These are phyloP conservation scores for Ondatra zibethicus DNA, from an alignment of 2,113 vertebrate genomes.

Conservation along the genomic window DNA sequence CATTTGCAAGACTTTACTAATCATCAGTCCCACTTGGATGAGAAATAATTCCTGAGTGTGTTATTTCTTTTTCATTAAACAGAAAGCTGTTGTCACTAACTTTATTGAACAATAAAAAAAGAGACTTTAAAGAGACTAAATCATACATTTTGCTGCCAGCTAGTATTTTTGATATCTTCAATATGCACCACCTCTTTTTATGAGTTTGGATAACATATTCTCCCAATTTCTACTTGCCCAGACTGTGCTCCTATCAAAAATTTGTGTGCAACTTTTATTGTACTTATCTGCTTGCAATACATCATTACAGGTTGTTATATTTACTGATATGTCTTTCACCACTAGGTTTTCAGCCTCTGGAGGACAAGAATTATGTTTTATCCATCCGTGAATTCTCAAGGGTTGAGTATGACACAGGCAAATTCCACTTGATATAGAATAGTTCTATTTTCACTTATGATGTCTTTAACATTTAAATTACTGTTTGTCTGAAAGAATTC, in stretches of 20 bases:
- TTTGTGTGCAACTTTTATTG: not conserved
- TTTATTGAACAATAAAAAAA: slow-evolving; percentile 62
- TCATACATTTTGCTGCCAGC: slow-evolving; percentile 2
- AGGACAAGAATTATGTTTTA: slow-evolving; percentile 19
- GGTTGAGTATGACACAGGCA: not conserved
- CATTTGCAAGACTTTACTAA: slow-evolving; percentile 59
- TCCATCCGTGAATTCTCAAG: slow-evolving; percentile 3
- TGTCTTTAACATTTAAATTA: slow-evolving; percentile 56
- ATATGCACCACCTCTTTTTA: slow-evolving; percentile 1
- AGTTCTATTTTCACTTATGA: not conserved
- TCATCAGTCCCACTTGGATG: not conserved
- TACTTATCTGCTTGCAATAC: not conserved
- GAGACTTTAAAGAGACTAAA: slow-evolving; percentile 64
- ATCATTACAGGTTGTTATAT: slow-evolving; percentile 2
- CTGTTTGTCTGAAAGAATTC: not conserved
- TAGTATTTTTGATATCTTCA: slow-evolving; percentile 67
- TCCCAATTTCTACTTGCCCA: not conserved
- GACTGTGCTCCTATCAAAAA: not conserved
- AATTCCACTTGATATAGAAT: not conserved
- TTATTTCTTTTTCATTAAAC: slow-evolving; percentile 51
- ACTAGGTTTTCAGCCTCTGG: not conserved
- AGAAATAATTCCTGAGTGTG: slow-evolving; percentile 42
- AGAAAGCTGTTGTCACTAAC: not conserved
- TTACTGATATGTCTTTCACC: not conserved
- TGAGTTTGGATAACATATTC: not conserved